Base-by-base conservation (phyloP, 2,888 invertebrate species). In the Theristus sp. region DNA sequence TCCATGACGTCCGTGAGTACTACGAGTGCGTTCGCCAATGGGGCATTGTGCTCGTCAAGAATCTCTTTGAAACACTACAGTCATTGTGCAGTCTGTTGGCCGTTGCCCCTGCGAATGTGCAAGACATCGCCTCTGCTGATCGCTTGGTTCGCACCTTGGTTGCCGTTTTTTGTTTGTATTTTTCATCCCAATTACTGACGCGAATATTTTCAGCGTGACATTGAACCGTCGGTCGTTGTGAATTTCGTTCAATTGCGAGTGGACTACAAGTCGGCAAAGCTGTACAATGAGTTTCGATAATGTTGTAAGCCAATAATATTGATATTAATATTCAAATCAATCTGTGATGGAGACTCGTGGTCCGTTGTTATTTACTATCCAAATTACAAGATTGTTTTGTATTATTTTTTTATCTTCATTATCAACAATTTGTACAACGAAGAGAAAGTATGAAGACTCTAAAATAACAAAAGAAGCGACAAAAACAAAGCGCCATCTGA, bases 1-100 rank as follows among this genome's bases (percentile, higher is more conserved):
- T 98, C 68, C 94, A 93, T 77, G 98, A 98, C 80, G 87, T 98
- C 67, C 93, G 93, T 71, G 94, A 94, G 76, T 96, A 96, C 76
- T 81, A 2, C 28, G 54, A 54, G 13, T 49, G 49, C n/a, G 49
- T 49, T 3, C 29, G 28, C 1, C 27, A 29, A 3, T 59, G 54
- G 55, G 31, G 24, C 30, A 24, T 57, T 1, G 80, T 85, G 1
- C 77, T 89, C 58, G 85, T 93, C 49, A 84, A 83, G 55, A 84
- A 85, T 62, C 79, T 94, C n/a, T 96, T 96, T 78, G 91, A 94
- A 78, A 87, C 89, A 27, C 80, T 98, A 54, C 91, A 94, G 76
- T 89, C 91, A 1, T 82, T 98, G 57, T 94, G 93, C 75, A 98
- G 96, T 79, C 80, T 98, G 62, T 80, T 98, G 65, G 81, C 93